Evolutionary conservation across 2,113 vertebrate genomes (phyloP).

Genomic region (Poeciliopsis retropinna): DNA sequence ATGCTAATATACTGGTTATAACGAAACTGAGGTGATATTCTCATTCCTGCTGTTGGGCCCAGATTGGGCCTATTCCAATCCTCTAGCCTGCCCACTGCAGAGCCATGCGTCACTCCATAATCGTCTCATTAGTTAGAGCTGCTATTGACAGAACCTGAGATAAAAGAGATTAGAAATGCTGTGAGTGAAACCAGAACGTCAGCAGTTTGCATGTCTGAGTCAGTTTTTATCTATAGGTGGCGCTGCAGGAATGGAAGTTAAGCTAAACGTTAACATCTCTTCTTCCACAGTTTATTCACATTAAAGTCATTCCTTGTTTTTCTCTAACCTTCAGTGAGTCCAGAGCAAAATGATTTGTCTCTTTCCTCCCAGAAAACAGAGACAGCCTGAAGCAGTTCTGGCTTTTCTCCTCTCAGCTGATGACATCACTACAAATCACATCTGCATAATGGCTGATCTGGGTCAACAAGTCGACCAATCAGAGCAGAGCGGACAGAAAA

Average conservation of each 20-base stretch:
- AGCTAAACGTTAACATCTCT: conserved; percentile 34
- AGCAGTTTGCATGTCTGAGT: conserved; percentile 64
- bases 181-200: conserved; percentile 70
- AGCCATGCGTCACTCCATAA: conserved; percentile 75
- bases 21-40: conserved; percentile 12
- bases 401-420: neutral
- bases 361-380: neutral
- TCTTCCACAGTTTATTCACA: conserved; percentile 46
- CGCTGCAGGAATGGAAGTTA: conserved; percentile 33
- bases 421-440: neutral
- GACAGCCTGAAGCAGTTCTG: neutral
- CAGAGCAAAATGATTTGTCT: neutral
- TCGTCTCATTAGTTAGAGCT: conserved; percentile 80
- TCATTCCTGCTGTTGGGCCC: conserved; percentile 21
- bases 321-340: neutral
- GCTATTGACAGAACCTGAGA: conserved; percentile 79
- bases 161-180: conserved; percentile 79
- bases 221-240: conserved; percentile 40
- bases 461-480: neutral
- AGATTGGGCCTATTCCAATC: conserved; percentile 27
- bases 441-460: neutral
- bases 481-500: neutral
- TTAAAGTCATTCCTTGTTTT: neutral
- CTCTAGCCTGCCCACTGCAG: conserved; percentile 15
- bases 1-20: conserved; percentile 7